Evolutionary conservation across 2,888 invertebrate species (phyloP).

Genomic region (Ariolimax columbianus): DNA sequence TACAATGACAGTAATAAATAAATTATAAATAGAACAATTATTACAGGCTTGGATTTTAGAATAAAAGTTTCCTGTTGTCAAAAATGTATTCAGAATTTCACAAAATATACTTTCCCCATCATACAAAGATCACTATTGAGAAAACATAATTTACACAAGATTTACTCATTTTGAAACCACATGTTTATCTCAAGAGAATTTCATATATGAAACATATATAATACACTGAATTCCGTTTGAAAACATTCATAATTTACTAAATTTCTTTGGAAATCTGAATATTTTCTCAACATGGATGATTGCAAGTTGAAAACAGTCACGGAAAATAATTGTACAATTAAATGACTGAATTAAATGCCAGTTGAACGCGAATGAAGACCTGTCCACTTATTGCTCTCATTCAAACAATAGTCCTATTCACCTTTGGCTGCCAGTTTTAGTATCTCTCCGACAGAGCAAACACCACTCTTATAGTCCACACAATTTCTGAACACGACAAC

Average conservation of each 20-base stretch:
- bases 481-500: not conserved
- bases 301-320: not conserved
- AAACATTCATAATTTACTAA: not conserved
- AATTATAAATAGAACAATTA: not conserved
- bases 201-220: not conserved
- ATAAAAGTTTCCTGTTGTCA: not conserved
- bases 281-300: not conserved
- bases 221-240: not conserved
- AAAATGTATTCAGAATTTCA: not conserved
- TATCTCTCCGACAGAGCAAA: not conserved
- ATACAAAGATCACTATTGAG: not conserved
- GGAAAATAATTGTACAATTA: not conserved
- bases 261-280: not conserved
- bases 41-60: not conserved
- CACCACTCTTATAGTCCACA: not conserved
- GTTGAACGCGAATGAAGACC: not conserved
- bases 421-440: not conserved
- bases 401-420: not conserved
- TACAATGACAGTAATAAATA: not conserved
- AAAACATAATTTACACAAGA: not conserved
- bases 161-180: not conserved
- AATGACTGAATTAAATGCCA: not conserved
- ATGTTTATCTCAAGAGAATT: not conserved
- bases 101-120: not conserved
- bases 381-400: conserved; percentile 7